These are phyloP conservation scores for Zeugodacus cucurbitae DNA, from an alignment of 1,140 invertebrate species.

Conservation along the genomic window DNA sequence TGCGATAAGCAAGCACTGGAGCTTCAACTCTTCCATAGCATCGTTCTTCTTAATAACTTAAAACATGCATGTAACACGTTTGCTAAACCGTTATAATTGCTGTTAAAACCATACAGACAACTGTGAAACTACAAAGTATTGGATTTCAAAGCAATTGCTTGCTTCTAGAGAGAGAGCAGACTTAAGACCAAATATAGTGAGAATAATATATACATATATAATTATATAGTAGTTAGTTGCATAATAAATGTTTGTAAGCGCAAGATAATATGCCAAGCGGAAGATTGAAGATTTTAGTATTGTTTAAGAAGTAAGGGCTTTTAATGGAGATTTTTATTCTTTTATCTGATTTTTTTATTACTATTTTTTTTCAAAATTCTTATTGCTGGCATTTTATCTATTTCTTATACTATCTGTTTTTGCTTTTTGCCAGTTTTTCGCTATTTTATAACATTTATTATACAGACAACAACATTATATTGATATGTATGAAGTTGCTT, in stretches of 20 bases:
- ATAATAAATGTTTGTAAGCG: not conserved
- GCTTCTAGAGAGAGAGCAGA: too few relatives aligned
- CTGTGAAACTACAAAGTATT: not conserved
- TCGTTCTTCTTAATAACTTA: not conserved
- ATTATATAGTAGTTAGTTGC: not conserved
- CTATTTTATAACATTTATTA: not conserved
- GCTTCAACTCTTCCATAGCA: not conserved
- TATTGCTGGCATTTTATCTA: not conserved
- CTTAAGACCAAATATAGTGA: not conserved
- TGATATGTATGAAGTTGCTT: too few relatives aligned
- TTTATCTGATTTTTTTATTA: not conserved
- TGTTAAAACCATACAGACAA: not conserved
- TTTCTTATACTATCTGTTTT: not conserved
- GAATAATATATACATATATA: not conserved
- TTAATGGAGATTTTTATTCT: not conserved
- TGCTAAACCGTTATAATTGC: constrained; percentile 24
- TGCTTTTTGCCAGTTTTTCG: not conserved
- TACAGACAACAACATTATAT: not conserved
- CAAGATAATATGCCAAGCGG: not conserved
- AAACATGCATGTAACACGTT: not conserved
- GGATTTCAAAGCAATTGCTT: not conserved
- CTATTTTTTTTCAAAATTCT: not conserved
- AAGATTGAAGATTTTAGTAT: not conserved
- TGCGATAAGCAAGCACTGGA: not conserved
- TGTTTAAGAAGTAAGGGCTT: not conserved